phyloP scores from a whole-genome alignment of 2,113 vertebrate genomes.

The Chaetodon trifascialis region DNA sequence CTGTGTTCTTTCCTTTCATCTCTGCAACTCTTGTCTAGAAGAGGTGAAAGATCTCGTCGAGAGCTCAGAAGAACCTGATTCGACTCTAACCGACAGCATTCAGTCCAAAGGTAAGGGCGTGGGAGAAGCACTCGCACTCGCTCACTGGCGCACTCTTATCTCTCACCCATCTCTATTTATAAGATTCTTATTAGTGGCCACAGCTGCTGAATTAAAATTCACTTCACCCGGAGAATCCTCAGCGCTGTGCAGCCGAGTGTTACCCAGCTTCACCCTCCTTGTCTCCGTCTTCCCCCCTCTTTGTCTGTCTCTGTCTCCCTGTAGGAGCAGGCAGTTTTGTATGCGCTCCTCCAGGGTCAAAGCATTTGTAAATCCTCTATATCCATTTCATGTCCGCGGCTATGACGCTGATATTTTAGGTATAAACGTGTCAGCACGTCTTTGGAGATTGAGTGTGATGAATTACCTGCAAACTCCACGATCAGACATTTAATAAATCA shows the following conservation, averaged over 20 bases:
- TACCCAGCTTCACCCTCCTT: slow-evolving; percentile 51
- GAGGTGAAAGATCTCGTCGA: slow-evolving; percentile 74
- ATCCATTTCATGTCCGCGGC: slow-evolving; percentile 59
- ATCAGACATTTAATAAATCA: slow-evolving; percentile 84
- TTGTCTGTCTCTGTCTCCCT: slow-evolving; percentile 63
- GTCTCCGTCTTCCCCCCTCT: slow-evolving; percentile 22
- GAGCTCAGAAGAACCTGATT: slow-evolving; percentile 72
- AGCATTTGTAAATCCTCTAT: slow-evolving; percentile 73
- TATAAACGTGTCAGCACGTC: slow-evolving; percentile 71
- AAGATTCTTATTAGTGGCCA: slow-evolving; percentile 70
- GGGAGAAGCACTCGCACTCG: slow-evolving; percentile 29
- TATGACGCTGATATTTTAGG: slow-evolving; percentile 79
- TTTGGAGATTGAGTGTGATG: slow-evolving; percentile 84
- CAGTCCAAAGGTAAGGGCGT: slow-evolving; percentile 84
- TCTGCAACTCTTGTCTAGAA: slow-evolving; percentile 58
- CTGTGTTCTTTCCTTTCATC: slow-evolving; percentile 16
- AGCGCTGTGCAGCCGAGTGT: slow-evolving; percentile 50
- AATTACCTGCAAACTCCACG: slow-evolving; percentile 78
- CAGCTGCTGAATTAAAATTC: slow-evolving; percentile 79
- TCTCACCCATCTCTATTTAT: slow-evolving; percentile 61
- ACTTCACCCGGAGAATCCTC: slow-evolving; percentile 53
- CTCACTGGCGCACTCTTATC: slow-evolving; percentile 39
- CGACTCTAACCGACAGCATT: slow-evolving; percentile 76
- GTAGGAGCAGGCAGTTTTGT: slow-evolving; percentile 51
- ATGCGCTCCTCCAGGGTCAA: slow-evolving; percentile 69